These are phyloP conservation scores for Drosophila arizonae DNA, from an alignment of 1,140 invertebrate genomes.

Conservation along the genomic window DNA sequence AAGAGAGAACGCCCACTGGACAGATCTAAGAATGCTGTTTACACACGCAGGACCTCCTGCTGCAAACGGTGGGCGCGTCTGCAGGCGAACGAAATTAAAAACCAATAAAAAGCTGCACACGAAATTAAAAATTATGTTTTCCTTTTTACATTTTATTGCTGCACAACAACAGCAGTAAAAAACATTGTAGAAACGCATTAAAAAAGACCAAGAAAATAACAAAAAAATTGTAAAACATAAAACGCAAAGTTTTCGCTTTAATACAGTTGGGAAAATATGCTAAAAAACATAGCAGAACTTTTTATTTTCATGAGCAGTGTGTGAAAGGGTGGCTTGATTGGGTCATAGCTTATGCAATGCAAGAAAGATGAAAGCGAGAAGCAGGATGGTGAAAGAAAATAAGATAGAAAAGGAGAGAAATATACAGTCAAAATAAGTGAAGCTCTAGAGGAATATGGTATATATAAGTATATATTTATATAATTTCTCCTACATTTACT, in stretches of 20 bases:
- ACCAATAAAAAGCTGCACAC: conserved; percentile 74
- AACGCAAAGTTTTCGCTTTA: conserved; percentile 52
- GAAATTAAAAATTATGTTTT: conserved; percentile 81
- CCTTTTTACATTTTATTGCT: conserved; percentile 52
- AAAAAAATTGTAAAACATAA: conserved; percentile 51
- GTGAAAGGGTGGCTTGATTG: neutral
- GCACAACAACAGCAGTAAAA: conserved; percentile 51
- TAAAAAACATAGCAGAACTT: conserved; percentile 11
- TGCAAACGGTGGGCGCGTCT: conserved; percentile 41
- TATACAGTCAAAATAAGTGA: no score
- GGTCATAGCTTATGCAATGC: neutral
- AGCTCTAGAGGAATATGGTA: no score
- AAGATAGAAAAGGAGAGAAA: no score
- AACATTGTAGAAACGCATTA: conserved; percentile 49
- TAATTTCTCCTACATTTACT: no score
- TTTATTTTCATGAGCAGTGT: conserved; percentile 5
- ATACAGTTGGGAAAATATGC: conserved; percentile 28
- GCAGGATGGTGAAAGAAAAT: neutral
- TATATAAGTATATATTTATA: no score
- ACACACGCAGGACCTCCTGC: conserved; percentile 38
- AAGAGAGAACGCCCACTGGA: neutral
- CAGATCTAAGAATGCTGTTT: conserved; percentile 74
- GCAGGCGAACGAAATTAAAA: conserved; percentile 71
- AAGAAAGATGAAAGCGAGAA: neutral
- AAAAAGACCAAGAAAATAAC: conserved; percentile 1